These are phyloP conservation scores for Pseudomyrmex sp. DNA, from an alignment of 1,140 invertebrate species.

Conservation along the genomic window DNA sequence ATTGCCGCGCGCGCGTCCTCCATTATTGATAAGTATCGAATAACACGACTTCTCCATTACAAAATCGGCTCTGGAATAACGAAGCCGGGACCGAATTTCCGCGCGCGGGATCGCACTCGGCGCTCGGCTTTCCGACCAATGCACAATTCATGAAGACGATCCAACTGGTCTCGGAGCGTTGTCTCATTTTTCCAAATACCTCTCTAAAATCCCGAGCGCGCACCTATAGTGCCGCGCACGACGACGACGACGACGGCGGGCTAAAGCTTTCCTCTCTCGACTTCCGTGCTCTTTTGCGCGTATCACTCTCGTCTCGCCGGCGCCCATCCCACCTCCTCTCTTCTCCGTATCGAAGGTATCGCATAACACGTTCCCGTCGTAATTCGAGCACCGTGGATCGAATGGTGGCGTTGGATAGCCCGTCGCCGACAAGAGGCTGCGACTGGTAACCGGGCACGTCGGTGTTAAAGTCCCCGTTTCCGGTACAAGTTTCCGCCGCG, in stretches of 20 bases:
- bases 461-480: constrained; percentile 82
- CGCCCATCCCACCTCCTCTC: background rate
- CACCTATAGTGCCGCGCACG: constrained; percentile 11
- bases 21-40: constrained; percentile 65
- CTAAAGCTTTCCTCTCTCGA: constrained; percentile 13
- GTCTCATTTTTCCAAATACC: constrained; percentile 72
- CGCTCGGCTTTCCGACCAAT: constrained; percentile 57
- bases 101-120: constrained; percentile 49
- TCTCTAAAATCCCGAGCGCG: constrained; percentile 59
- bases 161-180: constrained; percentile 48
- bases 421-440: constrained; percentile 44
- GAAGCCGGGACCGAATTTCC: constrained; percentile 60
- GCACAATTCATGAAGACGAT: constrained; percentile 74
- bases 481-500: constrained; percentile 80
- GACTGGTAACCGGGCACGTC: constrained; percentile 72
- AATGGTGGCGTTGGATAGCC: constrained; percentile 63
- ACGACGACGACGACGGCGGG: background rate
- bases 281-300: constrained; percentile 42
- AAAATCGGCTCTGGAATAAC: constrained; percentile 67
- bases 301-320: constrained; percentile 39
- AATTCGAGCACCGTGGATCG: constrained; percentile 67
- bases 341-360: constrained; percentile 49
- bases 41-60: constrained; percentile 66
- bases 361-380: constrained; percentile 64
- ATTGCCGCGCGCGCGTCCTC: constrained; percentile 47